Evolutionary conservation across 2,888 invertebrate species (phyloP), one percentile per base, ranked within the genome.

Genomic region (Lochmaea capreae): DNA sequence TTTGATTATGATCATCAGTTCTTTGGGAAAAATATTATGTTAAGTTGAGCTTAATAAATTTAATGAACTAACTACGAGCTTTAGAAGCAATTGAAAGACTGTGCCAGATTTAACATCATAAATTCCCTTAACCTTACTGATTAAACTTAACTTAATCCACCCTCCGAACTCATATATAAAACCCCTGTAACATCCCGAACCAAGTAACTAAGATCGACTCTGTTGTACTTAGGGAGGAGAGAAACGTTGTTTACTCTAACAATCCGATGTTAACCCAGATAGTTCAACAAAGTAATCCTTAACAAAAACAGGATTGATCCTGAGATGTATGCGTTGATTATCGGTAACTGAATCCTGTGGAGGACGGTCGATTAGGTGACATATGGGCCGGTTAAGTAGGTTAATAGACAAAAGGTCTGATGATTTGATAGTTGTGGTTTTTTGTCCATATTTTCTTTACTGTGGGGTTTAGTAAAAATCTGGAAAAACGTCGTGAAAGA

Each of bases 271-370:
- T 67, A 59, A 67, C 59, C 59, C 54, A 67, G 59, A 16, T 59
- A n/a, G 67, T 67, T 67, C 59, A 67, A 67, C 59, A 67, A 26
- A 67, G 67, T 59, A 59, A 67, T 58, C 67, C 59, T 59, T 59
- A 59, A 67, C 59, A 67, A 59, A 58, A 67, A 67, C 67, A 67
- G 67, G 59, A 67, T 46, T 67, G 59, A 67, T 67, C 59, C 59
- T 59, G 59, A 59, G 10, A 18, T 57, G 57, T 66, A 16, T 65
- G 49, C 33, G 65, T 67, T 58, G 58, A 43, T 67, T 67, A 22
- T 16, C 66, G 14, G 26, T 57, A 66, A 67, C 39, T 18, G 43
- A 67, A 67, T 58, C 67, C 58, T 18, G 57, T 18, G 12, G 16
- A 58, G 16, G 18, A 58, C 42, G 67, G 57, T 33, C 54, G 52